These are phyloP conservation scores for Luehdorfia chinensis DNA, from an alignment of 1,140 invertebrate genomes.

Conservation along the genomic window DNA sequence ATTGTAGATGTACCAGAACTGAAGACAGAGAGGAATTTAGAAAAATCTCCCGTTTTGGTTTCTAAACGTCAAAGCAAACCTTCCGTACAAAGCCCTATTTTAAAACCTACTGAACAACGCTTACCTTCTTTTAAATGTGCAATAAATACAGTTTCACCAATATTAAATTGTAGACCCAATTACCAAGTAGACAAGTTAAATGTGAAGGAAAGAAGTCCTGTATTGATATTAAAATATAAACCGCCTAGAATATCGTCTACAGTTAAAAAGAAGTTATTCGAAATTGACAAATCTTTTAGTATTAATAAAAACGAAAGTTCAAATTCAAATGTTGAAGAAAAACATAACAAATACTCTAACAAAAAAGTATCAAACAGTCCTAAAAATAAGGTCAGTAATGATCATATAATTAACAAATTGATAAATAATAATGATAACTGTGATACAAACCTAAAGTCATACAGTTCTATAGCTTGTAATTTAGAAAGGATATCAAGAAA, in stretches of 20 bases:
- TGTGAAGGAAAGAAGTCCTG: conserved; percentile 23
- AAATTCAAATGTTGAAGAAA: too few species aligned
- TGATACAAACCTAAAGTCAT: too few species aligned
- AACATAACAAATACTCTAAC: too few species aligned
- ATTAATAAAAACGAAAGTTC: too few species aligned
- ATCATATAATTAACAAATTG: too few species aligned
- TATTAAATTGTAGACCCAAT: conserved; percentile 13
- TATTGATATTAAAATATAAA: conserved; percentile 26
- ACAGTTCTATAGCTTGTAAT: too few species aligned
- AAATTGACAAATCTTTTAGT: too few species aligned
- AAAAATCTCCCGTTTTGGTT: conserved; percentile 34
- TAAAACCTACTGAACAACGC: not conserved
- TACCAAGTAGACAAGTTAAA: too few species aligned
- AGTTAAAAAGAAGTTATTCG: conserved; percentile 44
- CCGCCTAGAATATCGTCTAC: conserved; percentile 27
- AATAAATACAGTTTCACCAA: conserved; percentile 15
- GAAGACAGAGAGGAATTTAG: not conserved
- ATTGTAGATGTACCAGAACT: conserved; percentile 28
- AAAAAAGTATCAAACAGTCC: too few species aligned
- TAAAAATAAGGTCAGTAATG: too few species aligned
- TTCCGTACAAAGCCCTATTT: conserved; percentile 25
- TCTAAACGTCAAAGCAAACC: conserved; percentile 1
- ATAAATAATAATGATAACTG: too few species aligned
- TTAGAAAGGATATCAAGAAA: too few species aligned
- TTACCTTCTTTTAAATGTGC: not conserved